Percentiles rank a stretch among this genome's conserved stretches.
phyloP scores from a whole-genome alignment of 2,113 vertebrate species.

The Oophaga pumilio region DNA sequence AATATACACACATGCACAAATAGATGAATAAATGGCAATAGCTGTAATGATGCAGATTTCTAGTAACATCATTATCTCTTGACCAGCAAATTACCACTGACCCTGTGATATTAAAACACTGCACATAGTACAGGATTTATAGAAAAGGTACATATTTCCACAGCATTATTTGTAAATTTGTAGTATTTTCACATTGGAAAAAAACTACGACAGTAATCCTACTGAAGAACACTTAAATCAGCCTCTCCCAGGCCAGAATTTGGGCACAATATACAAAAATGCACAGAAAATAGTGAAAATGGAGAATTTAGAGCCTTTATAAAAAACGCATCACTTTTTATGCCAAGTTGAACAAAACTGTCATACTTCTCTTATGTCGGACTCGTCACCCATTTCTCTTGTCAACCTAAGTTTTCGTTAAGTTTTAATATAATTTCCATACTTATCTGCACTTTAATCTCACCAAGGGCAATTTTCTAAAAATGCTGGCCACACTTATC shows the following conservation, averaged over 20 bases:
- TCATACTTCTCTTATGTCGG: neutral
- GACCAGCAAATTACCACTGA: neutral
- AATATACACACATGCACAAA: too few relatives aligned
- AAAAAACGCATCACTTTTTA: neutral
- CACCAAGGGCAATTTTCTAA: neutral
- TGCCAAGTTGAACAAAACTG: neutral
- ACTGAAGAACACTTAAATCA: neutral
- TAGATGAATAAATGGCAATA: too few relatives aligned
- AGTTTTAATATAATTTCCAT: neutral
- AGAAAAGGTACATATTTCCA: neutral
- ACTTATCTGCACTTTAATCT: slow-evolving; percentile 21
- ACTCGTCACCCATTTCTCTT: neutral
- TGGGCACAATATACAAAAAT: neutral
- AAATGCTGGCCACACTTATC: neutral
- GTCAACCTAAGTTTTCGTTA: neutral
- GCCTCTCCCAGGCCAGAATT: neutral
- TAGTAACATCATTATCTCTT: neutral
- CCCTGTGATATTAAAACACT: neutral
- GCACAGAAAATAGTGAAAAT: neutral
- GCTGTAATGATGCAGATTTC: too few relatives aligned
- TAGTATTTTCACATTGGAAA: neutral
- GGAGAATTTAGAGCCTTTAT: neutral
- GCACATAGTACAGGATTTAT: neutral
- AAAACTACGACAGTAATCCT: neutral
- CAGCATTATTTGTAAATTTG: neutral